Evolutionary conservation across 2,113 vertebrate species (phyloP).

Genomic region (Morone saxatilis): DNA sequence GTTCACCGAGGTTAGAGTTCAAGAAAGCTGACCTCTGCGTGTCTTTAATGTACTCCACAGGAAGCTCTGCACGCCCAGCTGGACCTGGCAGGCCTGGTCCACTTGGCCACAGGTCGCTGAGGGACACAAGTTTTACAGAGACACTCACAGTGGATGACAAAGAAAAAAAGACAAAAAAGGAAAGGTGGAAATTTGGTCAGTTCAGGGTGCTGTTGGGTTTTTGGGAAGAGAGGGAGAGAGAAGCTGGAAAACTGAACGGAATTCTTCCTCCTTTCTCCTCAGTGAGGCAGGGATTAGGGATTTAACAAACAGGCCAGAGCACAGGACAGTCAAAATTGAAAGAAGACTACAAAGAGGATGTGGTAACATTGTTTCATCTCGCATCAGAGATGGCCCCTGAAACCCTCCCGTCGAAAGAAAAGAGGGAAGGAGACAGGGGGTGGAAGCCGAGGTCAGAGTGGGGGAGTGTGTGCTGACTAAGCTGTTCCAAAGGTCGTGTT

Average conservation of each 20-base stretch:
- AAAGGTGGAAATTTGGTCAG: conserved; percentile 13
- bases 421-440: conserved; percentile 45
- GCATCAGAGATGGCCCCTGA: conserved; percentile 51
- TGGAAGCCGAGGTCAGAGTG: conserved; percentile 52
- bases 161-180: neutral
- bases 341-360: conserved; percentile 52
- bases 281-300: conserved; percentile 31
- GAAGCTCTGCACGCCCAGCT: conserved; percentile 55
- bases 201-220: conserved; percentile 13
- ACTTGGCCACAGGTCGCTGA: conserved; percentile 29
- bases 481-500: conserved; percentile 68
- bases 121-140: conserved; percentile 36
- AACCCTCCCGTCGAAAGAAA: conserved; percentile 48
- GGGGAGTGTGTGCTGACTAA: conserved; percentile 75
- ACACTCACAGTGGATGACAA: neutral
- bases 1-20: conserved; percentile 56
- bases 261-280: conserved; percentile 21
- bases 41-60: conserved; percentile 69
- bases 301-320: conserved; percentile 18
- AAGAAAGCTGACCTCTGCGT: conserved; percentile 48
- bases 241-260: neutral
- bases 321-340: conserved; percentile 37
- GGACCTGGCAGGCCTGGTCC: conserved; percentile 35
- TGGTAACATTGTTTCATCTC: conserved; percentile 53
- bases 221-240: conserved; percentile 12